Conservation (phyloP, 2,888 invertebrate genomes). For the Neocrepidodera transversa region DNA sequence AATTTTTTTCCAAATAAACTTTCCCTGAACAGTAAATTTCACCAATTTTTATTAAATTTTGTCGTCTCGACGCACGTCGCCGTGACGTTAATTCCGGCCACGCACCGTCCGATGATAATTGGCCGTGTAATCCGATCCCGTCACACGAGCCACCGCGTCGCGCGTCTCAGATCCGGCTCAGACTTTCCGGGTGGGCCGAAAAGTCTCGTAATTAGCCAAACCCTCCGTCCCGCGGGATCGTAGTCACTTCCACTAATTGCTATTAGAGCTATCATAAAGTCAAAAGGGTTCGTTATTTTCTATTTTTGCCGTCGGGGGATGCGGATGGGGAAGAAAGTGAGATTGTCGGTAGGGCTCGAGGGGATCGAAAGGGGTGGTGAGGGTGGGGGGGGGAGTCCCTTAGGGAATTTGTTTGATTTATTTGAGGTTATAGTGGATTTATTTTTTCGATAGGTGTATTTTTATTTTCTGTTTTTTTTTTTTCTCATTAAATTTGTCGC, state of each 20-base stretch:
- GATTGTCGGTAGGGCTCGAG: slow-evolving; percentile 18
- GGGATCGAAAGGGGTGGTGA: slow-evolving; percentile 22
- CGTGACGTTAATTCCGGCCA: slow-evolving; percentile 40
- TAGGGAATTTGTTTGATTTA: slow-evolving; percentile 28
- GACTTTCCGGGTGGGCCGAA: slow-evolving; percentile 54
- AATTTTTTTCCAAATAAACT: too few species aligned
- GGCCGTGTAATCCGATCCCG: slow-evolving; percentile 58
- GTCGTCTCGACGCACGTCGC: slow-evolving; percentile 13
- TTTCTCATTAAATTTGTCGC: too few species aligned
- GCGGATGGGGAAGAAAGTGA: slow-evolving; percentile 20
- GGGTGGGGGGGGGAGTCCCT: slow-evolving; percentile 12
- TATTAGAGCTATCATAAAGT: slow-evolving; percentile 52
- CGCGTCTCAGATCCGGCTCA: slow-evolving; percentile 58
- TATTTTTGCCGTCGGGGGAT: slow-evolving; percentile 24
- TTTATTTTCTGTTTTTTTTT: too few species aligned
- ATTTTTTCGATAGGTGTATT: background rate
- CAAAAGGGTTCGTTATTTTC: slow-evolving; percentile 50
- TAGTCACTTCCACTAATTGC: slow-evolving; percentile 51
- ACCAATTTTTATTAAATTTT: too few species aligned
- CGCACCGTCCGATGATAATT: slow-evolving; percentile 54
- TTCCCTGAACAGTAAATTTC: too few species aligned
- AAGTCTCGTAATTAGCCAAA: slow-evolving; percentile 52
- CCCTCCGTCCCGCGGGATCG: slow-evolving; percentile 45
- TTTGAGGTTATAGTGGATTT: slow-evolving; percentile 24
- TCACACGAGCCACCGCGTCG: slow-evolving; percentile 22